phyloP scores from a whole-genome alignment of 1,140 invertebrate genomes.

The Heterodera schachtii region DNA sequence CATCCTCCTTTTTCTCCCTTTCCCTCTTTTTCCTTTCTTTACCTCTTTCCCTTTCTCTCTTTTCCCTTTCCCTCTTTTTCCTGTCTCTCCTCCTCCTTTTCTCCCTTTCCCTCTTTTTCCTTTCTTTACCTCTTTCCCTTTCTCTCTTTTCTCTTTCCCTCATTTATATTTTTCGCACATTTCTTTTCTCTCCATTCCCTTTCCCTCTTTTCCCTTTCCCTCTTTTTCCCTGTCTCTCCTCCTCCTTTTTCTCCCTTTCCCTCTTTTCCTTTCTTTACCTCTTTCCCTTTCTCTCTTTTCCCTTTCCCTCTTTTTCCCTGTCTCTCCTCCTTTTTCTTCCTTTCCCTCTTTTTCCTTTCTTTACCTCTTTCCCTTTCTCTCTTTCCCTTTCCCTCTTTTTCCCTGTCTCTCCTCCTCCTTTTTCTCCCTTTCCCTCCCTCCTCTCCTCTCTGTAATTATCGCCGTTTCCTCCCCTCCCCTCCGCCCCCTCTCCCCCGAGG shows the following conservation, averaged over 20 bases:
- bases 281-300: background rate
- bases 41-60: too few relatives aligned
- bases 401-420: background rate
- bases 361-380: background rate
- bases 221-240: background rate
- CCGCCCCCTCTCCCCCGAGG: background rate
- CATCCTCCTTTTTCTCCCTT: too few relatives aligned
- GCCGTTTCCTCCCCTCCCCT: background rate
- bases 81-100: too few relatives aligned
- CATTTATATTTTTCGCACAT: too few relatives aligned
- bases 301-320: background rate
- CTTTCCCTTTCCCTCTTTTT: background rate
- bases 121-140: too few relatives aligned
- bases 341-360: background rate
- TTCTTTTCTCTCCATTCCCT: background rate
- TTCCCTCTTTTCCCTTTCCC: background rate
- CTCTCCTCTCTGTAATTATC: slow-evolving; percentile 1
- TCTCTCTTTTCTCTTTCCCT: too few relatives aligned
- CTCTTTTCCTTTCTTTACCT: background rate
- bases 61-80: too few relatives aligned
- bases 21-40: too few relatives aligned
- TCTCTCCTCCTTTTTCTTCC: background rate
- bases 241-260: background rate
- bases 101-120: too few relatives aligned
- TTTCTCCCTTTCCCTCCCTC: background rate